Conservation (phyloP, 1,140 invertebrate genomes). For the Gerris buenoi region DNA sequence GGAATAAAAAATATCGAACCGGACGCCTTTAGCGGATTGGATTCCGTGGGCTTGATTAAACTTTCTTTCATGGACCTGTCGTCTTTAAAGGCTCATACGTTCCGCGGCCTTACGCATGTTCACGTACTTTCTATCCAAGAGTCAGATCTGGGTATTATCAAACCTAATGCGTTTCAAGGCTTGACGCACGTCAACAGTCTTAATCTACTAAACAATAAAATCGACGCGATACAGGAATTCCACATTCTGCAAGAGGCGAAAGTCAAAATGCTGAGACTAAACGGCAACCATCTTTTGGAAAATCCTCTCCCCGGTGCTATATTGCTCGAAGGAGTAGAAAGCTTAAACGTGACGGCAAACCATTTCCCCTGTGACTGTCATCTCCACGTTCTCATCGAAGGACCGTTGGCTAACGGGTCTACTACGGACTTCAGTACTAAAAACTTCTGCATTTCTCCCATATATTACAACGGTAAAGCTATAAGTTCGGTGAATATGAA, state of each 20-base stretch:
- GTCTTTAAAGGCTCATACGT: constrained; percentile 49
- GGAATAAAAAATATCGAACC: constrained; percentile 56
- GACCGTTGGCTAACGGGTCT: constrained; percentile 50
- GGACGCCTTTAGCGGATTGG: constrained; percentile 62
- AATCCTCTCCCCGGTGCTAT: constrained; percentile 44
- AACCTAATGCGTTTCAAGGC: constrained; percentile 53
- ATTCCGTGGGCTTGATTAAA: constrained; percentile 57
- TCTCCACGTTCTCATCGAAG: constrained; percentile 52
- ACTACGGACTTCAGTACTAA: constrained; percentile 47
- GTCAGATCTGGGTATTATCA: constrained; percentile 57
- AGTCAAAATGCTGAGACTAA: constrained; percentile 49
- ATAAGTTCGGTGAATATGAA: constrained; percentile 53
- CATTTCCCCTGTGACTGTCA: constrained; percentile 74
- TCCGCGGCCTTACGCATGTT: constrained; percentile 56
- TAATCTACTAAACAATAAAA: constrained; percentile 66
- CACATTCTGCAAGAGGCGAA: constrained; percentile 47
- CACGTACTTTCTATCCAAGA: constrained; percentile 57
- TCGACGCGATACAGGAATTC: constrained; percentile 58
- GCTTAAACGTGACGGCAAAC: constrained; percentile 50
- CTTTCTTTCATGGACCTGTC: constrained; percentile 65
- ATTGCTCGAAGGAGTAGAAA: constrained; percentile 45
- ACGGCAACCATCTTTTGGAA: constrained; percentile 65
- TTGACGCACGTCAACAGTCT: constrained; percentile 47
- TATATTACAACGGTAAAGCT: constrained; percentile 57
- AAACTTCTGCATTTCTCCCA: constrained; percentile 69